These are phyloP conservation scores for Brachypalpus laphriformis DNA, from an alignment of 2,888 invertebrate genomes.

Conservation along the genomic window DNA sequence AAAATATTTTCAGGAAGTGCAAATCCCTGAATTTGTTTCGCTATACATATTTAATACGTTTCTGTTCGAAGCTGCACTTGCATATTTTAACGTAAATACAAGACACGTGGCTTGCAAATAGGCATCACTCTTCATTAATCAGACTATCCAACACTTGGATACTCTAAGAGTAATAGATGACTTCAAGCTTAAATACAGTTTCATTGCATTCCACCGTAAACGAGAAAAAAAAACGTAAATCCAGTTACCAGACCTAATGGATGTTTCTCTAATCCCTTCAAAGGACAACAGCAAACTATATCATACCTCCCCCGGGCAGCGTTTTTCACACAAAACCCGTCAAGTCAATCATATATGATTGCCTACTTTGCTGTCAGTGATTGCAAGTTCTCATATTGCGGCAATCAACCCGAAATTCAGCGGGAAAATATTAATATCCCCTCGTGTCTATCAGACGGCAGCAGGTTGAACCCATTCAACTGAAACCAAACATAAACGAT, in stretches of 20 bases:
- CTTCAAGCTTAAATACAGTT: slow-evolving; percentile 56
- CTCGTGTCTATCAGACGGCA: slow-evolving; percentile 55
- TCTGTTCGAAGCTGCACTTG: slow-evolving; percentile 11
- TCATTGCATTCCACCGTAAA: slow-evolving; percentile 27
- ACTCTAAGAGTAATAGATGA: slow-evolving; percentile 61
- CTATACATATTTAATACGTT: neutral
- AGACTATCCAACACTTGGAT: slow-evolving; percentile 39
- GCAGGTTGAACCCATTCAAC: slow-evolving; percentile 71
- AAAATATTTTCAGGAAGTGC: neutral
- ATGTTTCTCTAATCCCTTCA: slow-evolving; percentile 54
- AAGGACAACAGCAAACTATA: slow-evolving; percentile 34
- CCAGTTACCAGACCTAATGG: slow-evolving; percentile 55
- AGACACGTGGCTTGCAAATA: slow-evolving; percentile 61
- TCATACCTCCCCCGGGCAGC: slow-evolving; percentile 7
- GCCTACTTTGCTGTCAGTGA: slow-evolving; percentile 43
- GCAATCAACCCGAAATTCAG: slow-evolving; percentile 75
- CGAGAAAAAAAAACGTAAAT: slow-evolving; percentile 21
- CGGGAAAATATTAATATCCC: slow-evolving; percentile 61
- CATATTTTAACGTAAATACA: slow-evolving; percentile 8
- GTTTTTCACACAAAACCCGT: slow-evolving; percentile 13
- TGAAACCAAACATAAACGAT: slow-evolving; percentile 74
- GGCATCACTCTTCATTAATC: slow-evolving; percentile 36
- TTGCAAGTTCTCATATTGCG: slow-evolving; percentile 78
- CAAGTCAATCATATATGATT: slow-evolving; percentile 66
- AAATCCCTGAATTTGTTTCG: slow-evolving; percentile 48